Base-by-base conservation (phyloP, 2,888 invertebrate genomes). In the Aspidiotus destructor region DNA sequence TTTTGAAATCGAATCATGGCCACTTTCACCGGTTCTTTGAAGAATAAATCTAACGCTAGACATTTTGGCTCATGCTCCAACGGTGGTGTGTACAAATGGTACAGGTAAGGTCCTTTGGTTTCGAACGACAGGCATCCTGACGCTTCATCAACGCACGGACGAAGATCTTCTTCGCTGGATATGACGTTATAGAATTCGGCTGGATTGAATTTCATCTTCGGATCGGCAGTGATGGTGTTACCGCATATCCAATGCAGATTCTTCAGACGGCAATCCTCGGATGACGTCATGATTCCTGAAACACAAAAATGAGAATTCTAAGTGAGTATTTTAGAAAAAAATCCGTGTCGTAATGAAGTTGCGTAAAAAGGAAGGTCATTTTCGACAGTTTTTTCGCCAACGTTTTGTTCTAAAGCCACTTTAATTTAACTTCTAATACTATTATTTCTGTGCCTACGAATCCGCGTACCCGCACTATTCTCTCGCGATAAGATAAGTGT, bases 1-100 rank as follows among this genome's bases (percentile, higher is more conserved):
- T 71, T 71, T 44, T 61, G 67, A 17, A 71, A 69, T 17, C 63
- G 68, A 42, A 71, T 71, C 44, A 70, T 70, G 17, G 57, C 71
- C 48, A 71, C 68, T 53, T 65, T 11, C 0, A 57, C 48, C 40
- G 61, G 61, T 13, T 55, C 61, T 54, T 62, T 61, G 62, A 68
- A 68, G 9, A 61, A 41, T 10, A 62, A 15, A 41, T 68, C 68
- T 8, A 68, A 15, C 28, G 65, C 65, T 42, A 42, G 65, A 15
- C 65, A 65, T 44, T 48, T 55, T 8, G 65, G 57, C 8, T 65
- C 65, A 0, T 58, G 58, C 7, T 65, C 57, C 0, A 55, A 44
- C 48, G 65, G 65, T 28, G 65, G 65, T 17, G 65, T 28, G 55
- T 68, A 68, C 17, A 62, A 44, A 2, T 53, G 61, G 41, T 60